Evolutionary conservation across 2,797 vertebrate genomes (phyloP).

Genomic region (Betta splendens): DNA sequence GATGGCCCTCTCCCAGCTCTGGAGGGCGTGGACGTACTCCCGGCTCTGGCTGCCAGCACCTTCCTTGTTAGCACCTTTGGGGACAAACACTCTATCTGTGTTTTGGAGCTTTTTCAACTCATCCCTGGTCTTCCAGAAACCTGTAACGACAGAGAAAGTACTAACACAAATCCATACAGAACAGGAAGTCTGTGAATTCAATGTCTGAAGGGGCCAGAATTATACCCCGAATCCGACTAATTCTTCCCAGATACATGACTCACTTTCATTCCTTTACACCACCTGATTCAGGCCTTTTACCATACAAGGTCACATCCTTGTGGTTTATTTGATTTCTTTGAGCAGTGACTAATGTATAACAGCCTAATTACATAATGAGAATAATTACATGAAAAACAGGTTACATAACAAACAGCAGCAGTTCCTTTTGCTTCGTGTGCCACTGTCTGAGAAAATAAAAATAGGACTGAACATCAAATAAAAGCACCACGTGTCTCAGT

Average conservation of each 20-base stretch:
- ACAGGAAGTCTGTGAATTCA: neutral
- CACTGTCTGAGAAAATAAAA: conserved; percentile 33
- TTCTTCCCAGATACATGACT: conserved; percentile 11
- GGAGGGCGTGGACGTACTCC: conserved; percentile 81
- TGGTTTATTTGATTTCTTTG: conserved; percentile 17
- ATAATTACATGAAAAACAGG: conserved; percentile 42
- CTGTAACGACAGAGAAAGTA: conserved; percentile 66
- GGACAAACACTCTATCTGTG: conserved; percentile 83
- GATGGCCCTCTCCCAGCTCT: conserved; percentile 90
- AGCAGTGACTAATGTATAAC: conserved; percentile 39
- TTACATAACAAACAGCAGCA: conserved; percentile 46
- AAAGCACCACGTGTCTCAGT: conserved; percentile 14
- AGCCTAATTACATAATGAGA: conserved; percentile 50
- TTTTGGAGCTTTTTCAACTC: conserved; percentile 88
- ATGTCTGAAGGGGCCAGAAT: neutral
- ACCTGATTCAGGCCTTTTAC: conserved; percentile 22
- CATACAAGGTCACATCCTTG: conserved; percentile 21
- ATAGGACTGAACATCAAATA: conserved; percentile 46
- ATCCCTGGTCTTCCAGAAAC: conserved; percentile 89
- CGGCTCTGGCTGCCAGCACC: neutral
- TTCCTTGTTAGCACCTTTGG: conserved; percentile 67
- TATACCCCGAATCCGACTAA: conserved; percentile 2
- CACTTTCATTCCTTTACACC: conserved; percentile 19
- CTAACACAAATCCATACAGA: neutral
- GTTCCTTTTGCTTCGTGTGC: conserved; percentile 22